Evolutionary conservation across 2,797 vertebrate genomes (phyloP).

Genomic region (Sparus aurata): DNA sequence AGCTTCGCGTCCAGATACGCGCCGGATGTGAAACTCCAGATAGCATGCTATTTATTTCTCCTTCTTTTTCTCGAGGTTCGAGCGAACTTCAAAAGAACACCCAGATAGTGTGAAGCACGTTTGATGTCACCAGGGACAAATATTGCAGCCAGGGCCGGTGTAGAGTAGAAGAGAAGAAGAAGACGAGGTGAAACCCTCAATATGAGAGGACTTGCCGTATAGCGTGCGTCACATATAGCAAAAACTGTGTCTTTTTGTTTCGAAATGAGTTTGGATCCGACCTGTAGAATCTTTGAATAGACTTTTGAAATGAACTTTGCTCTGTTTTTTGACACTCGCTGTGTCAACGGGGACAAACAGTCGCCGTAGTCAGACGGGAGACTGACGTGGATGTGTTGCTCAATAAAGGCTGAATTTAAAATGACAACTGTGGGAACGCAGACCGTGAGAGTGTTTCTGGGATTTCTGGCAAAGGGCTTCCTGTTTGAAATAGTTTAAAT

Average conservation of each 20-base stretch:
- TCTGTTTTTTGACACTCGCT: neutral
- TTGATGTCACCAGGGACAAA: constrained; percentile 76
- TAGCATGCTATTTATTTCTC: constrained; percentile 51
- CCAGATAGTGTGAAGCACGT: constrained; percentile 59
- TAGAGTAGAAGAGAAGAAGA: constrained; percentile 27
- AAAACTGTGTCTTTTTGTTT: constrained; percentile 39
- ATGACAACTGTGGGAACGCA: constrained; percentile 36
- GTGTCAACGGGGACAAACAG: neutral
- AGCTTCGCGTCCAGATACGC: constrained; percentile 36
- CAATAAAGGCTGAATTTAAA: neutral
- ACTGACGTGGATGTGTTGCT: constrained; percentile 3
- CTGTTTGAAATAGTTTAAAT: constrained; percentile 39
- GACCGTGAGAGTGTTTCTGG: constrained; percentile 9
- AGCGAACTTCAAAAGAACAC: constrained; percentile 76
- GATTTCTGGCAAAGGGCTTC: constrained; percentile 26
- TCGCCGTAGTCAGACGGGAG: neutral
- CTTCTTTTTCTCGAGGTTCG: constrained; percentile 48
- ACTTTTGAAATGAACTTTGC: constrained; percentile 13
- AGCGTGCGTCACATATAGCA: neutral
- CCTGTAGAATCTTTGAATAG: constrained; percentile 6
- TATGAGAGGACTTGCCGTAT: neutral
- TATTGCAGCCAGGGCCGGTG: constrained; percentile 40
- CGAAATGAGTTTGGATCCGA: constrained; percentile 38
- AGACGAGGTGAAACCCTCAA: constrained; percentile 30
- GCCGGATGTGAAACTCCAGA: constrained; percentile 43